phyloP scores from a whole-genome alignment of 2,113 vertebrate species.

The Diadophis punctatus region DNA sequence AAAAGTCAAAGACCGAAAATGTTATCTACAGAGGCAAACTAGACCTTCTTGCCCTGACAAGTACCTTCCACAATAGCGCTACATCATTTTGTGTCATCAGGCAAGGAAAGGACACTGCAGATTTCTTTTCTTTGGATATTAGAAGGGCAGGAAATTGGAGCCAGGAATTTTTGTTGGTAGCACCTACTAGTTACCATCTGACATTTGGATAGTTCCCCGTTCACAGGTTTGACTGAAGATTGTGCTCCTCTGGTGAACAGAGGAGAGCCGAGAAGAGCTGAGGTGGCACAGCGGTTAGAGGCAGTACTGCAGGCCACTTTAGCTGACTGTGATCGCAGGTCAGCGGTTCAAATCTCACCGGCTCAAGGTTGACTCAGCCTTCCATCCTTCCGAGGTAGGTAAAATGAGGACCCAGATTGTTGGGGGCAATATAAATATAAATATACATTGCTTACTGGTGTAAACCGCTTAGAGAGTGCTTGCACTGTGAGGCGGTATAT shows the following conservation, averaged over 20 bases:
- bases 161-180: not conserved
- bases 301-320: no score
- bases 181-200: not conserved
- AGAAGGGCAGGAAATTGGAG: not conserved
- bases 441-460: no score
- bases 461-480: no score
- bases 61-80: not conserved
- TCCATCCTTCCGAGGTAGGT: no score
- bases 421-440: no score
- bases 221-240: not conserved
- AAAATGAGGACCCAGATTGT: no score
- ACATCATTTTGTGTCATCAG: not conserved
- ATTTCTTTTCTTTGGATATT: not conserved
- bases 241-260: not conserved
- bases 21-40: not conserved
- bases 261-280: no score
- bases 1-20: not conserved
- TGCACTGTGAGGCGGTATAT: no score
- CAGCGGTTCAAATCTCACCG: no score
- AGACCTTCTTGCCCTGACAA: not conserved
- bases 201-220: not conserved
- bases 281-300: no score
- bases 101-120: not conserved
- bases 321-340: no score
- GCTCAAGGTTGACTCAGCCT: no score